These are phyloP conservation scores for Psophia crepitans DNA, from an alignment of 2,113 vertebrate genomes.

Conservation along the genomic window DNA sequence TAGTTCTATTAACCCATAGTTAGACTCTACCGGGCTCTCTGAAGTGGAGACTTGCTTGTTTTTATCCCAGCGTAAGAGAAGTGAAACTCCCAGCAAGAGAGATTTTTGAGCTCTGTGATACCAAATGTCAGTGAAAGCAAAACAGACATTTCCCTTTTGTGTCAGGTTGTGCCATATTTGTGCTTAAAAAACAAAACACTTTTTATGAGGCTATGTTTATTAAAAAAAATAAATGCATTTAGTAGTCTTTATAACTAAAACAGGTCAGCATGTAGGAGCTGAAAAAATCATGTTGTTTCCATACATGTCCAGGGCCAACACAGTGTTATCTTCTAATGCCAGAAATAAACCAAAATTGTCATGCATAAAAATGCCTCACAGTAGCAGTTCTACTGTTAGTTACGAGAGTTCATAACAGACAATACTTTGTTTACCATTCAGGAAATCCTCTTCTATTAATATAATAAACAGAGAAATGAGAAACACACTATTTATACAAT, in stretches of 20 bases:
- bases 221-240: neutral
- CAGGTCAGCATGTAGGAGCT: neutral
- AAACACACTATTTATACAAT: neutral
- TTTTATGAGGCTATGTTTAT: neutral
- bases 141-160: neutral
- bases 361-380: neutral
- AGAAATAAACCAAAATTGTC: neutral
- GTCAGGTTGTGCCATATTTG: neutral
- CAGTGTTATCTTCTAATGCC: neutral
- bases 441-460: neutral
- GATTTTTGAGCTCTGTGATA: neutral
- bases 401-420: neutral
- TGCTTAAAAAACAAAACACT: neutral
- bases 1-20: neutral
- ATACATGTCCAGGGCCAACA: neutral
- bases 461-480: neutral
- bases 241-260: neutral
- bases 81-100: neutral
- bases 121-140: neutral
- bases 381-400: neutral
- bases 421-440: neutral
- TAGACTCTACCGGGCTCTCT: neutral
- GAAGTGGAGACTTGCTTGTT: neutral
- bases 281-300: neutral
- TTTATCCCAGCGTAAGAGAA: neutral